phyloP scores from a whole-genome alignment of 2,888 invertebrate genomes.

The Hipparchia sbordonii region DNA sequence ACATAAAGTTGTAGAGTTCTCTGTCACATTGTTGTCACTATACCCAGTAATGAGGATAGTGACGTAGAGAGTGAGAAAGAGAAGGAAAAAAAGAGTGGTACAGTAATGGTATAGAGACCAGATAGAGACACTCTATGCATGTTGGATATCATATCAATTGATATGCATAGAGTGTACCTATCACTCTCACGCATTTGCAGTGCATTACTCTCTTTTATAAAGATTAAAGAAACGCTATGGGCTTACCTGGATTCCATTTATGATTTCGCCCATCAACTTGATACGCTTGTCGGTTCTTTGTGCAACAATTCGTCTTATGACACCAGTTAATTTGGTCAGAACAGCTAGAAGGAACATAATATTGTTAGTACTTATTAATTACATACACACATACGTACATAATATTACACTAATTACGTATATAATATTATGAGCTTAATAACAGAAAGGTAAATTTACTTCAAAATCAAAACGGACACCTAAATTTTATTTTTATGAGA shows the following conservation, averaged over 20 bases:
- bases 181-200: too few species aligned
- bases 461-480: too few species aligned
- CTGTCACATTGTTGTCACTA: too few species aligned
- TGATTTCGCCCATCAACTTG: conserved; percentile 93
- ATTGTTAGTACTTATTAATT: neutral
- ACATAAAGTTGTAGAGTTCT: too few species aligned
- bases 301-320: conserved; percentile 83
- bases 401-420: too few species aligned
- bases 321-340: conserved; percentile 65
- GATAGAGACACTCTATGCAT: neutral
- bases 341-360: conserved; percentile 49
- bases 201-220: neutral
- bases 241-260: conserved; percentile 90
- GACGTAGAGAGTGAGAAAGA: neutral
- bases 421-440: too few species aligned
- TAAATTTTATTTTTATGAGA: too few species aligned
- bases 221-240: neutral
- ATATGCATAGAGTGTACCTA: too few species aligned
- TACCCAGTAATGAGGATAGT: neutral
- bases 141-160: too few species aligned
- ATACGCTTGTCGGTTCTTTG: conserved; percentile 91
- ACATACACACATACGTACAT: too few species aligned
- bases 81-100: neutral
- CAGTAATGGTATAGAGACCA: too few species aligned
- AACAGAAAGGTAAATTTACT: too few species aligned